Base-by-base conservation (phyloP, 2,888 invertebrate species). In the Barypeithes pellucidus region DNA sequence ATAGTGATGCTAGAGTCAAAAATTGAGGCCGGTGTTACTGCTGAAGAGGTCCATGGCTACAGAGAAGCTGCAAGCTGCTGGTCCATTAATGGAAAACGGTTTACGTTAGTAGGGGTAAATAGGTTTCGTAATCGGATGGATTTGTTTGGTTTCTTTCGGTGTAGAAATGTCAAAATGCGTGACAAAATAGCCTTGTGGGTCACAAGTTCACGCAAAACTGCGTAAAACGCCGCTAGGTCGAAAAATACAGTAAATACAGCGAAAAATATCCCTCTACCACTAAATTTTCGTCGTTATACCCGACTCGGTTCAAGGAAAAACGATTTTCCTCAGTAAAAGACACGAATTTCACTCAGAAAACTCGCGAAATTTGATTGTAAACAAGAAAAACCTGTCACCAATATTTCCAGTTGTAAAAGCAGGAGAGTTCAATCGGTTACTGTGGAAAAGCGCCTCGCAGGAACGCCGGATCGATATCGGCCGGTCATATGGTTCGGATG, bases 351-450 rank as follows among this genome's bases (percentile, higher is more conserved):
- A 69, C 41, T 62, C 41, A 69, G 59, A 65, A 65, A 70, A 36
- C 14, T 45, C 47, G 39, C 57, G 57, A 43, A 47, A 54, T 45
- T 54, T 33, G 29, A 65, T 20, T 70, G 70, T 70, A 70, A 70
- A 70, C 70, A 70, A 70, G 54, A 29, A 33, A 14, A 16, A 14
- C 16, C 16, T 54, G 33, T 54, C 24, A 52, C 24, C 12, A 33
- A 33, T 54, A 16, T 33, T 54, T 29, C 54, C 36, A 33, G 68
- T 66, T 72, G 66, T 59, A 63, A 65, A 41, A 68, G 60, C 59
- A 33, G 29, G 57, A 66, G 62, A 75, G 75, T 75, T 75, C 62
- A 71, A 52, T 75, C 75, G 75, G 75, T 75, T 75, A 75, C 75
- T 75, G 73, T 57, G 47, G 50, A 33, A 70, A 73, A 57, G 43